Percentiles rank a stretch among this genome's conserved stretches.
Evolutionary conservation across 1,140 invertebrate species (phyloP).

Genomic region (Drosophila cardini): DNA sequence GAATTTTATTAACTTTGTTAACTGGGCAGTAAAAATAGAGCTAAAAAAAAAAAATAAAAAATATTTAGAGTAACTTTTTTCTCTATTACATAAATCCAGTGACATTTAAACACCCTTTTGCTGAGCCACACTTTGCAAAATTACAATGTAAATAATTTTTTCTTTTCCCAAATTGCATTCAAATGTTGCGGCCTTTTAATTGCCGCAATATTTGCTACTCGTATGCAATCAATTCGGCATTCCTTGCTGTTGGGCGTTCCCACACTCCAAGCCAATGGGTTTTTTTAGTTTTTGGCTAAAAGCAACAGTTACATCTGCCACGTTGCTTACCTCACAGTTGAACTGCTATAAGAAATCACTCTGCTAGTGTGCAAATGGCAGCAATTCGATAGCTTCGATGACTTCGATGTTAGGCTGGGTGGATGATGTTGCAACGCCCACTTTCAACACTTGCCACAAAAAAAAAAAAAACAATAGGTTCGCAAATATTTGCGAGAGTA

Average conservation of each 20-base stretch:
- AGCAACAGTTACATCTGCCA: constrained; percentile 49
- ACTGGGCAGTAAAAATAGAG: background rate
- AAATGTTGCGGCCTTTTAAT: constrained; percentile 9
- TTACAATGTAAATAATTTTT: background rate
- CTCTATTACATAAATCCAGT: background rate
- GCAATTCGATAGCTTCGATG: constrained; percentile 14
- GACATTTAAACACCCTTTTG: background rate
- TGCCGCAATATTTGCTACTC: constrained; percentile 1
- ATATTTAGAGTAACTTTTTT: no score
- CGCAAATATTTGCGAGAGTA: constrained; percentile 78
- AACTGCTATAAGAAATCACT: constrained; percentile 83
- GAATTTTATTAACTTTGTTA: no score
- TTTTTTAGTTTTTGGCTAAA: constrained; percentile 31
- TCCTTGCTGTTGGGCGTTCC: constrained; percentile 7
- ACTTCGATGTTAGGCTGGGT: background rate
- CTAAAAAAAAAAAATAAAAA: background rate
- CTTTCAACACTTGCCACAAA: constrained; percentile 82
- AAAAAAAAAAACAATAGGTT: constrained; percentile 65
- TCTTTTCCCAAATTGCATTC: background rate
- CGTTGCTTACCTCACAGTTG: constrained; percentile 73
- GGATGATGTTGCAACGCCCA: constrained; percentile 57
- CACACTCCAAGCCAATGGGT: constrained; percentile 25
- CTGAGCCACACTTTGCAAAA: background rate
- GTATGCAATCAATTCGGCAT: constrained; percentile 40
- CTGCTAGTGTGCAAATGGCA: constrained; percentile 37